Percentiles rank a stretch among this genome's conserved stretches.
phyloP scores from a whole-genome alignment of 2,797 vertebrate genomes.

The Sparidentex hasta region DNA sequence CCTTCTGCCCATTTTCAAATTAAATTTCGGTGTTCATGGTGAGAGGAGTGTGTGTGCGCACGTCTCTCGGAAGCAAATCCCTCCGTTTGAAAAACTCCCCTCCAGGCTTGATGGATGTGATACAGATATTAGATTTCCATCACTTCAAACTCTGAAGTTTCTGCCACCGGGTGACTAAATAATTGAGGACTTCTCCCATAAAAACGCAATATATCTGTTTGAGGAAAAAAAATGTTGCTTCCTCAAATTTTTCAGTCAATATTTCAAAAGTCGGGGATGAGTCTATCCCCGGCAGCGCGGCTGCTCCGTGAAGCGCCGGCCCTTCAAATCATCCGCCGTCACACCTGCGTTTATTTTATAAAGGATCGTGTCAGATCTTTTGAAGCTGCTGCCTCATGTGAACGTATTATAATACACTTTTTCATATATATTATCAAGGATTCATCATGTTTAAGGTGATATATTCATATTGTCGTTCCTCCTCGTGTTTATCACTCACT shows the following conservation, averaged over 20 bases:
- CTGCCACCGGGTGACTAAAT: conserved; percentile 78
- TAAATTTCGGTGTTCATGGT: conserved; percentile 70
- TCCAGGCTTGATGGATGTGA: conserved; percentile 77
- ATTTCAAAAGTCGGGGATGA: conserved; percentile 60
- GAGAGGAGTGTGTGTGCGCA: conserved; percentile 56
- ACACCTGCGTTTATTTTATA: conserved; percentile 15
- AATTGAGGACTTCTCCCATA: conserved; percentile 72
- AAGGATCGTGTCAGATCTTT: conserved; percentile 12
- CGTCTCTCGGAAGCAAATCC: conserved; percentile 59
- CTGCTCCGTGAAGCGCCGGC: conserved; percentile 35
- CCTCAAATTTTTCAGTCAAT: conserved; percentile 66
- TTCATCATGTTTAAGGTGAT: background rate
- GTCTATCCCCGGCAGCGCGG: conserved; percentile 26
- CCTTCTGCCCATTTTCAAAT: conserved; percentile 80
- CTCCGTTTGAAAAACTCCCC: conserved; percentile 72
- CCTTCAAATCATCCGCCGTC: conserved; percentile 35
- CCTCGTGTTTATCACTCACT: background rate
- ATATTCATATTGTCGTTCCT: background rate
- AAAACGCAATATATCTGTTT: conserved; percentile 69
- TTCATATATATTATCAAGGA: background rate
- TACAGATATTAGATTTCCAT: conserved; percentile 85
- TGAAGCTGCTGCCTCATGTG: background rate
- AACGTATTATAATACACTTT: background rate
- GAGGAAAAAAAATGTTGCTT: conserved; percentile 63
- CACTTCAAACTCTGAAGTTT: conserved; percentile 70